Evolutionary conservation across 2,797 vertebrate genomes (phyloP), one percentile per base, ranked within the genome.

Genomic region (Phataginus tetradactyla): DNA sequence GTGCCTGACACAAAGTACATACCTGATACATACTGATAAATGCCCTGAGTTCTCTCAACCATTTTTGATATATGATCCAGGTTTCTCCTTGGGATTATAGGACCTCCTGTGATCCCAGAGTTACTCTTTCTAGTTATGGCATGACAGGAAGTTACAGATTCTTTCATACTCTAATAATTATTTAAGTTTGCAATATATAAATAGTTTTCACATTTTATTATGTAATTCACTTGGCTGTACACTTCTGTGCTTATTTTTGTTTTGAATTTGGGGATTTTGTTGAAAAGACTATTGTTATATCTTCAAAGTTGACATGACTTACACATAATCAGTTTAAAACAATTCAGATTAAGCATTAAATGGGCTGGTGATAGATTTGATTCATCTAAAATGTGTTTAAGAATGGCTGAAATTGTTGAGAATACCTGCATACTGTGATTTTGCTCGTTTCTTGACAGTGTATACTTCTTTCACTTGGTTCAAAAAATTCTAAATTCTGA

Each of bases 251-350:
- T 63, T 92, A 63, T 69, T 91, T 79, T 25, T 86, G 11, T 61
- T 72, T 90, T 86, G 9, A 45, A 1, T 66, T 69, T 84, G 25
- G 21, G 7, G 6, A 21, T 93, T 66, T 91, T 96, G 8, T 78
- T 80, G 32, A 59, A 75, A 95, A 80, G 18, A 34, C 5, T 18
- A 71, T 51, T 20, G 12, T 79, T 86, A 34, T 0, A 18, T 57
- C 81, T 93, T 91, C 71, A 69, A 79, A 85, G 55, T 88, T 94
- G 13, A 74, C 39, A 57, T 75, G 42, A 55, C 25, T 69, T 94
- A 84, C 51, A 72, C 32, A 51, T 77, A 77, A 79, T 69, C 34
- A 89, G 4, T 94, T 75, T 85, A 63, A 89, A 95, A 68, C 17
- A 91, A 18, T 86, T 83, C 21, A 23, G 8, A 37, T 57, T 96